Evolutionary conservation across 2,113 vertebrate species (phyloP).

Genomic region (Quiscalus mexicanus): DNA sequence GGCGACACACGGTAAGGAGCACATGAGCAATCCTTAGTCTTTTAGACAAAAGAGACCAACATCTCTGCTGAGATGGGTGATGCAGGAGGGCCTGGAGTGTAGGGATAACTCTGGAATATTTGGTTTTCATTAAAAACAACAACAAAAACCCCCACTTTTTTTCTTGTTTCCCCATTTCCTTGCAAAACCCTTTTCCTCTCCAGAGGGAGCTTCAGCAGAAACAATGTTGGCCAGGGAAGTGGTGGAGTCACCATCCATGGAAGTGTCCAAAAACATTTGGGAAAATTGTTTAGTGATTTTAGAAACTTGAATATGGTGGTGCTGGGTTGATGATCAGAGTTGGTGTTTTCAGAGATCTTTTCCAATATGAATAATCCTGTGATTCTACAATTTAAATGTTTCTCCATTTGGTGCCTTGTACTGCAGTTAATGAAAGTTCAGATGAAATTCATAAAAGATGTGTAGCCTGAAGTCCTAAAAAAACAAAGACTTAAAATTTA

Average conservation of each 20-base stretch:
- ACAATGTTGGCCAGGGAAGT: background rate
- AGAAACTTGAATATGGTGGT: accelerated
- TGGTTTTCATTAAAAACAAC: background rate
- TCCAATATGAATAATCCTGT: background rate
- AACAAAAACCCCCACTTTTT: accelerated
- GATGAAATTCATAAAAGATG: background rate
- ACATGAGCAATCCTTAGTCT: background rate
- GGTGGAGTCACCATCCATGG: background rate
- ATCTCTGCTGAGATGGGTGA: background rate
- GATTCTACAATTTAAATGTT: background rate
- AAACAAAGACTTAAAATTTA: background rate
- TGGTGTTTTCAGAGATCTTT: background rate
- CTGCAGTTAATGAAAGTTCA: background rate
- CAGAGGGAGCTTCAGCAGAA: background rate
- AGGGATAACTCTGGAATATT: background rate
- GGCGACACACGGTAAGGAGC: accelerated
- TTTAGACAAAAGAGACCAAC: background rate
- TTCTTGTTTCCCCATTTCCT: background rate
- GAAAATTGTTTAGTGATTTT: too few relatives aligned
- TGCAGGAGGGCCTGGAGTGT: background rate
- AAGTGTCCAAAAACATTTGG: background rate
- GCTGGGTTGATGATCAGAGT: background rate
- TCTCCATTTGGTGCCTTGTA: background rate
- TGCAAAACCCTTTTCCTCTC: background rate
- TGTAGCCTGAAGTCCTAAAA: background rate